Conservation (phyloP, 1,140 invertebrate genomes). For the Bombus fervidus region DNA sequence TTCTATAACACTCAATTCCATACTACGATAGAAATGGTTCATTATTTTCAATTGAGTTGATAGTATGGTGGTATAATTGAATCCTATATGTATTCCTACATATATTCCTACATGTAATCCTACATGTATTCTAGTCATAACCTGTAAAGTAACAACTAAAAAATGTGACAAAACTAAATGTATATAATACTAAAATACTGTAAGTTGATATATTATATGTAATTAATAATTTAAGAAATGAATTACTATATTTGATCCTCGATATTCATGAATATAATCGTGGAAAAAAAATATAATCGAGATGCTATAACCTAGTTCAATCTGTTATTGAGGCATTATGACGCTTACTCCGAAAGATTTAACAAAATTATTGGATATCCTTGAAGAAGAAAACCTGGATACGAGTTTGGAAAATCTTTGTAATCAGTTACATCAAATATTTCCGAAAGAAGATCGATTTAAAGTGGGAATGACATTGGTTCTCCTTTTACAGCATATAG, state of each 20-base stretch:
- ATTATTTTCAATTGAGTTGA: background rate
- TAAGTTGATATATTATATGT: background rate
- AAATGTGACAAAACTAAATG: constrained; percentile 8
- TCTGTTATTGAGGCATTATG: constrained; percentile 64
- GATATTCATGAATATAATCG: constrained; percentile 29
- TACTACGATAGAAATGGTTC: background rate
- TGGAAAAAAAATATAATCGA: background rate
- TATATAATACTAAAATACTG: background rate
- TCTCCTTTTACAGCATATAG: constrained; percentile 87
- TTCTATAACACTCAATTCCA: background rate
- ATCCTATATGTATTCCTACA: background rate
- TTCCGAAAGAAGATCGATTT: constrained; percentile 89
- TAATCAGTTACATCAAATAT: constrained; percentile 88
- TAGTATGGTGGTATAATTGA: background rate
- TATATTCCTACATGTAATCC: background rate
- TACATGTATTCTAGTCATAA: constrained; percentile 14
- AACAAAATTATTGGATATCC: constrained; percentile 82
- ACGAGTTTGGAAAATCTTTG: constrained; percentile 86
- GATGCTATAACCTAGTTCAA: constrained; percentile 31
- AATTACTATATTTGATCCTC: background rate
- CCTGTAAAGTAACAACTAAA: background rate
- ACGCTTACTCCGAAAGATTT: constrained; percentile 73
- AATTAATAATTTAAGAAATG: background rate
- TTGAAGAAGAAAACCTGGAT: constrained; percentile 87
- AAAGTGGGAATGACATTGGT: constrained; percentile 87